A percentile compares a stretch with the other conserved stretches of the same genome.
phyloP scores from a whole-genome alignment of 2,797 vertebrate genomes.

The Acanthurus leucopareius region DNA sequence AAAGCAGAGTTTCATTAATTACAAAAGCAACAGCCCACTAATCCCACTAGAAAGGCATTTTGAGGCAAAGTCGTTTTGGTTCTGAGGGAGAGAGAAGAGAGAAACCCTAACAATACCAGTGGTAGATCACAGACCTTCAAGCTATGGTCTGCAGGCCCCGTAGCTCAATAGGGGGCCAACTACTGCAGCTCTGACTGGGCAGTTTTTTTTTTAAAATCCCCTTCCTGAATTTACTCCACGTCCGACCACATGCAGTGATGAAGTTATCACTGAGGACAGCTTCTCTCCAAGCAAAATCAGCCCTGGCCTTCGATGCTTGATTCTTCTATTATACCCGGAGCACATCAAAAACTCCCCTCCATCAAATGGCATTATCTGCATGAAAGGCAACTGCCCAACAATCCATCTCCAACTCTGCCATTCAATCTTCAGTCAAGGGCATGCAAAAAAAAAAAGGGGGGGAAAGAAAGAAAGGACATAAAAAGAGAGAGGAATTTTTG shows the following conservation, averaged over 20 bases:
- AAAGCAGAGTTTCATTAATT: slow-evolving; percentile 97
- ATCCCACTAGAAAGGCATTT: slow-evolving; percentile 94
- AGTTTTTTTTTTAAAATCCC: slow-evolving; percentile 89
- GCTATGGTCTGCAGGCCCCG: slow-evolving; percentile 90
- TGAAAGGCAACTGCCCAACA: slow-evolving; percentile 97
- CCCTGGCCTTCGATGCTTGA: slow-evolving; percentile 83
- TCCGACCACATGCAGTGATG: slow-evolving; percentile 98
- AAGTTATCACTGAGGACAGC: slow-evolving; percentile 99
- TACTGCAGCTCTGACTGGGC: slow-evolving; percentile 91
- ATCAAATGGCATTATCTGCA: slow-evolving; percentile 99
- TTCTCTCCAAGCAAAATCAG: slow-evolving; percentile 95
- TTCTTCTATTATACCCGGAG: slow-evolving; percentile 82
- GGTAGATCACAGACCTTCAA: slow-evolving; percentile 95
- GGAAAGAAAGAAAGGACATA: slow-evolving; percentile 58
- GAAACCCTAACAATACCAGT: slow-evolving; percentile 94
- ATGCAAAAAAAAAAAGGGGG: slow-evolving; percentile 81
- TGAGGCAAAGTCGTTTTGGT: slow-evolving; percentile 89
- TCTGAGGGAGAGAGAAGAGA: slow-evolving; percentile 85
- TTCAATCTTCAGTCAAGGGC: slow-evolving; percentile 92
- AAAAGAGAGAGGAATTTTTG: slow-evolving; percentile 54
- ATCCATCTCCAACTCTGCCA: slow-evolving; percentile 95
- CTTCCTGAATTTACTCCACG: slow-evolving; percentile 93
- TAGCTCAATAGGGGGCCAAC: slow-evolving; percentile 91
- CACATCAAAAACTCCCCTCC: slow-evolving; percentile 97
- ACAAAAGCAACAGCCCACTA: slow-evolving; percentile 93